Evolutionary conservation across 2,113 vertebrate species (phyloP).

Genomic region (Apteryx mantelli): DNA sequence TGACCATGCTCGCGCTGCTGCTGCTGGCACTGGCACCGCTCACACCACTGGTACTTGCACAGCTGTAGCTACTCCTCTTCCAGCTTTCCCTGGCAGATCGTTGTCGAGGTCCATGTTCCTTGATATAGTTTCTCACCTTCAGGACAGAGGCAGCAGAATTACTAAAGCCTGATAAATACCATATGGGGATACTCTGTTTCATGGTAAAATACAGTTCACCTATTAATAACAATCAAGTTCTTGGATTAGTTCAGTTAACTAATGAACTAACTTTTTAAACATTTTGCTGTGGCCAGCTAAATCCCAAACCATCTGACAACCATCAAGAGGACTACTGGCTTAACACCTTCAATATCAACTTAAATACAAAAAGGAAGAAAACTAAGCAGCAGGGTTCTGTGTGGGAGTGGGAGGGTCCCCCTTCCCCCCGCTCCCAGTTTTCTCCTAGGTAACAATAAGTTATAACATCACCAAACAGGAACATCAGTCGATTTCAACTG

Average conservation of each 20-base stretch:
- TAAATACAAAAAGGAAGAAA: neutral
- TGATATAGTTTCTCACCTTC: constrained; percentile 96
- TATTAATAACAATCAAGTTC: neutral
- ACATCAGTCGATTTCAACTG: neutral
- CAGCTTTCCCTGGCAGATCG: constrained; percentile 88
- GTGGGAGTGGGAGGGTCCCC: neutral
- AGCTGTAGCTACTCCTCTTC: constrained; percentile 92
- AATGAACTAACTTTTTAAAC: neutral
- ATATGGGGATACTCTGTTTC: neutral
- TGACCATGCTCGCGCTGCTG: constrained; percentile 92
- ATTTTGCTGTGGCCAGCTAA: neutral
- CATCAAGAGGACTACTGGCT: neutral
- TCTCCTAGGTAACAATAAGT: neutral
- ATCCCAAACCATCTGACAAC: neutral
- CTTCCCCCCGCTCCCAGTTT: neutral
- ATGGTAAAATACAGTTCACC: neutral
- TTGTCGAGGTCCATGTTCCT: constrained; percentile 91
- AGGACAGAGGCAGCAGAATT: neutral
- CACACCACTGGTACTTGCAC: constrained; percentile 88
- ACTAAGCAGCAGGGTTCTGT: neutral
- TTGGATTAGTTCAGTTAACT: neutral
- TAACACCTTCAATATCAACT: neutral
- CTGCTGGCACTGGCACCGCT: constrained; percentile 89
- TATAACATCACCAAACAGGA: neutral
- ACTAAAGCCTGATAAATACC: neutral